phyloP scores from a whole-genome alignment of 2,797 vertebrate genomes.

The Myotis findleyi region DNA sequence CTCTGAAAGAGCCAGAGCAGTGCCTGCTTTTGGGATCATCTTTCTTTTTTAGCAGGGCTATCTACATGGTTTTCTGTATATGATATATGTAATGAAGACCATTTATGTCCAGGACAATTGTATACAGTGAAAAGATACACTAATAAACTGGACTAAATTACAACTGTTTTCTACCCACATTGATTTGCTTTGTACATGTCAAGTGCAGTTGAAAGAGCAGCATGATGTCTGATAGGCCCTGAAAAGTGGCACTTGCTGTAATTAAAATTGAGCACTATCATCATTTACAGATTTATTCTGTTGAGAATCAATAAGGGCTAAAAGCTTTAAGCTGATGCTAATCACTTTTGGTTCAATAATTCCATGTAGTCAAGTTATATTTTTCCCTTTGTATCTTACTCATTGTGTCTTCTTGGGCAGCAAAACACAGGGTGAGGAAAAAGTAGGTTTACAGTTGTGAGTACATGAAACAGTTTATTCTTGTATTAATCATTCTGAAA shows the following conservation, averaged over 20 bases:
- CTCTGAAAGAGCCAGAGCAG: background rate
- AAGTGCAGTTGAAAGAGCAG: conserved; percentile 83
- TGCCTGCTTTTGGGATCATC: background rate
- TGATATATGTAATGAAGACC: conserved; percentile 78
- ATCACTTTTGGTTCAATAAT: conserved; percentile 83
- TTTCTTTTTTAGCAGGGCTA: background rate
- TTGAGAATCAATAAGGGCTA: conserved; percentile 84
- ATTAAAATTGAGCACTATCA: conserved; percentile 88
- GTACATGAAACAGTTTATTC: background rate
- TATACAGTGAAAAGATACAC: conserved; percentile 76
- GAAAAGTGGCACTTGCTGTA: conserved; percentile 85
- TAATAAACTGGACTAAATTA: conserved; percentile 83
- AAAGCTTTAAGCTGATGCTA: conserved; percentile 83
- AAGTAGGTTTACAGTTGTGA: background rate
- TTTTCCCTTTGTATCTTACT: conserved; percentile 64
- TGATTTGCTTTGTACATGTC: conserved; percentile 85
- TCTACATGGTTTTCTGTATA: background rate
- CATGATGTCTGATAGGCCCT: conserved; percentile 78
- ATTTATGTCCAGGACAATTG: conserved; percentile 77
- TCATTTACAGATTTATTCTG: conserved; percentile 86
- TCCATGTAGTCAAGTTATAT: conserved; percentile 81
- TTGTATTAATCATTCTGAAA: background rate
- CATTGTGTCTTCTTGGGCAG: conserved; percentile 71
- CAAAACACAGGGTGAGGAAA: conserved; percentile 30
- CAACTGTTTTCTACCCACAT: conserved; percentile 79